Evolutionary conservation across 2,113 vertebrate genomes (phyloP).

Genomic region (Centrocercus urophasianus): DNA sequence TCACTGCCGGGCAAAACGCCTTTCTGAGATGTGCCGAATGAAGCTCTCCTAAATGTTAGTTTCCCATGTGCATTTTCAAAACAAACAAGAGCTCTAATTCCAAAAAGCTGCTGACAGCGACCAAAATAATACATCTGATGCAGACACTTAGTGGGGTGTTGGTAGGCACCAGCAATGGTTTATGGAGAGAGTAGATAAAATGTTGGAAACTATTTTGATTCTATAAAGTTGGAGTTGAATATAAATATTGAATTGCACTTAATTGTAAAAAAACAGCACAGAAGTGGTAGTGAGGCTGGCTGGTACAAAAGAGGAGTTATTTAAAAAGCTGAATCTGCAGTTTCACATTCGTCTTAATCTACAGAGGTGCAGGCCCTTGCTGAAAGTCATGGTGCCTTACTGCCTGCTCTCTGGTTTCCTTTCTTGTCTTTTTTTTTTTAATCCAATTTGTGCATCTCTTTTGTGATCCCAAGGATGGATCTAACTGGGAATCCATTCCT

Average conservation of each 20-base stretch:
- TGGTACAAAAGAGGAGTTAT: background rate
- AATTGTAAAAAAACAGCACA: background rate
- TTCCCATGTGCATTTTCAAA: background rate
- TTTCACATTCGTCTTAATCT: background rate
- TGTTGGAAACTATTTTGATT: background rate
- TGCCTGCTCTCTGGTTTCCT: background rate
- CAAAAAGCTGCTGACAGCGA: background rate
- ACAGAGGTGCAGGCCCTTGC: background rate
- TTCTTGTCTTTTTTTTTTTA: background rate
- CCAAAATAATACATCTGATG: background rate
- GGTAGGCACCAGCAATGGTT: background rate
- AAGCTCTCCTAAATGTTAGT: background rate
- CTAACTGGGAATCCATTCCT: background rate
- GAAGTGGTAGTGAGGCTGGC: background rate
- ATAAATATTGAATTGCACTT: background rate
- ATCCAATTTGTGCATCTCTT: background rate
- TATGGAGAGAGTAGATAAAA: background rate
- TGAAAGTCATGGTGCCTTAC: background rate
- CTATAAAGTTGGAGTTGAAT: background rate
- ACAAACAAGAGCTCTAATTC: background rate
- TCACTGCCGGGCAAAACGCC: background rate
- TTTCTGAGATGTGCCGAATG: background rate
- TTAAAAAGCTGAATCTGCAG: background rate
- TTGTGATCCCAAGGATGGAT: background rate
- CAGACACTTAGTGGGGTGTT: background rate